These are phyloP conservation scores for Thunnus thynnus DNA, from an alignment of 2,113 vertebrate species.

Conservation along the genomic window DNA sequence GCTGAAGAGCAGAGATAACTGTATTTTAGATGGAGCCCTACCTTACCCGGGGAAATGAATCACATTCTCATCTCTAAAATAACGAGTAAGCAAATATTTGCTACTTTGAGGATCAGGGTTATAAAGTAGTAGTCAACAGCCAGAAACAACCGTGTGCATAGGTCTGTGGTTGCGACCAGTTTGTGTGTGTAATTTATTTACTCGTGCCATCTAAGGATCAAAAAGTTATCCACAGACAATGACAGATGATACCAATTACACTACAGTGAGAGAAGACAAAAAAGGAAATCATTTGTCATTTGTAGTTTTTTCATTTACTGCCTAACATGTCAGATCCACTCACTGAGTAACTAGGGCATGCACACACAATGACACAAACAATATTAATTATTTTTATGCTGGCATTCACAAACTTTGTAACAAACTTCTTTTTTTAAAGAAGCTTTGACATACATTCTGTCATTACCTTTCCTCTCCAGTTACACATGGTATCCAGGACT, in stretches of 20 bases:
- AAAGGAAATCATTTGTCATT: background rate
- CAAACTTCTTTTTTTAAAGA: no score
- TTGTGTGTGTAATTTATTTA: slow-evolving; percentile 19
- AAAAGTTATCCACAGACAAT: background rate
- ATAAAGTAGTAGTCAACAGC: background rate
- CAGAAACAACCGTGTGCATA: background rate
- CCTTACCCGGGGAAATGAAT: background rate
- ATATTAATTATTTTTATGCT: background rate
- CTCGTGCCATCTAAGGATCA: slow-evolving; percentile 25
- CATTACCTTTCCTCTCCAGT: no score
- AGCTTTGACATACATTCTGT: no score
- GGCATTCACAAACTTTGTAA: background rate
- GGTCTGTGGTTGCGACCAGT: no score
- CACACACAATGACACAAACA: background rate
- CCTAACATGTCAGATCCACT: background rate
- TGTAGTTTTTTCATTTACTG: slow-evolving; percentile 17
- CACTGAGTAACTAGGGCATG: background rate
- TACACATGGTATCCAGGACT: no score
- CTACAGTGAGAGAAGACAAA: slow-evolving; percentile 6
- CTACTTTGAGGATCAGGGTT: slow-evolving; percentile 4
- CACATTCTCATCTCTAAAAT: slow-evolving; percentile 10
- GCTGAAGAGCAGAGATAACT: slow-evolving; percentile 28
- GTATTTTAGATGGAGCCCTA: background rate
- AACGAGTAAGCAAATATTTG: slow-evolving; percentile 15
- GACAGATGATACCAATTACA: slow-evolving; percentile 46